Evolutionary conservation across 2,888 invertebrate genomes (phyloP).

Genomic region (Cybosia mesomella): DNA sequence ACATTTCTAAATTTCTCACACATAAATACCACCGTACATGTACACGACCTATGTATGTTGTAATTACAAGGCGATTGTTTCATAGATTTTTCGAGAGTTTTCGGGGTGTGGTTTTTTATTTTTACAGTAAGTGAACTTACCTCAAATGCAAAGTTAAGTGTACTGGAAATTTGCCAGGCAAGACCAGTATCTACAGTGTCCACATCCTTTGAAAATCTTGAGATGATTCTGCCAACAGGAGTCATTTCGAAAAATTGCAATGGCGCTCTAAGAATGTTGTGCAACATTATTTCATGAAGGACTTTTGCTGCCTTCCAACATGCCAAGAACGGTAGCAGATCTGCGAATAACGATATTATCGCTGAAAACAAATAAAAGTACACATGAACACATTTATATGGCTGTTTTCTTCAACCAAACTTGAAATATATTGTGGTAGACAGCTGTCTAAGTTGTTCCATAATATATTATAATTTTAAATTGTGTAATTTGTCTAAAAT

Average conservation of each 20-base stretch:
- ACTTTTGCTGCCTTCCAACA: constrained; percentile 89
- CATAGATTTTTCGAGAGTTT: no score
- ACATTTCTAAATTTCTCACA: no score
- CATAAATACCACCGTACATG: no score
- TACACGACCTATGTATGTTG: no score
- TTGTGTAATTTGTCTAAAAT: no score
- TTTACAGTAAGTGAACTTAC: no score
- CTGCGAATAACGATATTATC: constrained; percentile 88
- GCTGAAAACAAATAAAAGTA: constrained; percentile 84
- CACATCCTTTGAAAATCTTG: constrained; percentile 92
- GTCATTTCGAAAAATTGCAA: constrained; percentile 93
- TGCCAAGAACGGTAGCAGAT: constrained; percentile 90
- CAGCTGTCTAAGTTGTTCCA: background rate
- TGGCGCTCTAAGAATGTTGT: constrained; percentile 89
- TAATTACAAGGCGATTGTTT: no score
- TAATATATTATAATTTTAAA: no score
- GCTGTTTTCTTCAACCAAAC: background rate
- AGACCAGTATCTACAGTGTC: constrained; percentile 90
- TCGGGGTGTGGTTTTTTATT: no score
- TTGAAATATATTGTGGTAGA: no score
- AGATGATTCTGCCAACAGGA: constrained; percentile 91
- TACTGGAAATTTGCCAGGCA: constrained; percentile 89
- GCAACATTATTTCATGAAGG: constrained; percentile 88
- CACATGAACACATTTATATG: background rate
- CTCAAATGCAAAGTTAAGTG: constrained; percentile 91